A percentile compares a stretch with the other conserved stretches of the same genome.
These are phyloP conservation scores for Poecilus cupreus DNA, from an alignment of 2,888 invertebrate species.

Conservation along the genomic window DNA sequence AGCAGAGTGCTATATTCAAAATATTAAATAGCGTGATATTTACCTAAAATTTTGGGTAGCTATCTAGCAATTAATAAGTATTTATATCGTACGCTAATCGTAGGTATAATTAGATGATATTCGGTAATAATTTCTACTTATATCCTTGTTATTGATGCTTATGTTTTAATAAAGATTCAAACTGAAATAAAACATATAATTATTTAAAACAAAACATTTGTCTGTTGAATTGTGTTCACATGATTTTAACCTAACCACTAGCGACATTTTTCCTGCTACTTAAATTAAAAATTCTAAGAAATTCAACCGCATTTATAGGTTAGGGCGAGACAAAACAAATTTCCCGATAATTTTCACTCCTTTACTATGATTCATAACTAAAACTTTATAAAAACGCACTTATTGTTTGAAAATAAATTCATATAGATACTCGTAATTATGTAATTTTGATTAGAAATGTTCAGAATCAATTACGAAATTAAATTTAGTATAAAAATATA, in stretches of 20 bases:
- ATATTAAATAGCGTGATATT: too few species aligned
- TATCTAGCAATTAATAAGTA: too few species aligned
- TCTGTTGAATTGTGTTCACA: background rate
- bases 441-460: too few species aligned
- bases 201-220: background rate
- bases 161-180: too few species aligned
- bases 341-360: background rate
- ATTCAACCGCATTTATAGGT: background rate
- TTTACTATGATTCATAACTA: background rate
- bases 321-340: slow-evolving; percentile 2
- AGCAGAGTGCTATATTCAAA: too few species aligned
- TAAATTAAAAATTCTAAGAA: slow-evolving; percentile 19
- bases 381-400: background rate
- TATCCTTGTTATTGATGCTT: too few species aligned
- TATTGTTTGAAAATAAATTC: background rate
- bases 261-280: background rate
- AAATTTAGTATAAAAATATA: background rate
- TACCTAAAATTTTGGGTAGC: too few species aligned
- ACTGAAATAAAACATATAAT: background rate
- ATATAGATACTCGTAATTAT: too few species aligned
- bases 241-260: background rate
- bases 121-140: too few species aligned
- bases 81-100: too few species aligned
- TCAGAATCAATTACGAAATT: too few species aligned
- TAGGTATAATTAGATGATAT: too few species aligned